A percentile compares a stretch with the other conserved stretches of the same genome.
Conservation (phyloP, 2,113 vertebrate genomes). For the Leucopsar rothschildi region DNA sequence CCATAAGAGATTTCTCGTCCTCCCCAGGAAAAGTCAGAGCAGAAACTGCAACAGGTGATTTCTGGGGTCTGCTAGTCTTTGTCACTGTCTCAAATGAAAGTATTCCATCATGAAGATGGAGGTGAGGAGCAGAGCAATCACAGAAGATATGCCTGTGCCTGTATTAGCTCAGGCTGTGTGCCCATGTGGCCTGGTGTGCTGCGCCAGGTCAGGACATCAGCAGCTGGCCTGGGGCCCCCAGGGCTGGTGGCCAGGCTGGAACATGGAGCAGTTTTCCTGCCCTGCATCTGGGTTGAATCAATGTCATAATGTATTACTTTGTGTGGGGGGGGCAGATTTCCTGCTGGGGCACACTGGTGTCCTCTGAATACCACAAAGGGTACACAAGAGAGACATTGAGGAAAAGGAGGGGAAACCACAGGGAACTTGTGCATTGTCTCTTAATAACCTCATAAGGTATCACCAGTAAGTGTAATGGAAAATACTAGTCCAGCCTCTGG, state of each 20-base stretch:
- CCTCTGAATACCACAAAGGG: neutral
- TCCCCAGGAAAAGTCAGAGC: neutral
- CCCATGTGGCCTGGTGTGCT: neutral
- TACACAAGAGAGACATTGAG: accelerated
- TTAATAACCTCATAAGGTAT: neutral
- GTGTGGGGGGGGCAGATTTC: neutral
- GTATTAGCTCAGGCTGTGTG: neutral
- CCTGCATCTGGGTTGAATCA: neutral
- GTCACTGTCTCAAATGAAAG: neutral
- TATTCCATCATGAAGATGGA: neutral
- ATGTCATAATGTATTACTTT: neutral
- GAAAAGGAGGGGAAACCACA: neutral
- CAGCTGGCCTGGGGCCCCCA: neutral
- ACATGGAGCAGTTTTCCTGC: neutral
- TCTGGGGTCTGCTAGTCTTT: neutral
- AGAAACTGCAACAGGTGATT: neutral
- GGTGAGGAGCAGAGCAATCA: neutral
- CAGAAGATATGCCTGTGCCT: neutral
- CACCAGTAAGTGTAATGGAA: neutral
- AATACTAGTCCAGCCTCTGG: neutral
- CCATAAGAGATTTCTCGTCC: neutral
- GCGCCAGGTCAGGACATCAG: accelerated
- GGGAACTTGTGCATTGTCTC: neutral
- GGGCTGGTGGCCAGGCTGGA: neutral
- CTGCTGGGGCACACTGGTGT: too few species aligned